Evolutionary conservation across 2,113 vertebrate genomes (phyloP).

Genomic region (Irena cyanogastra): DNA sequence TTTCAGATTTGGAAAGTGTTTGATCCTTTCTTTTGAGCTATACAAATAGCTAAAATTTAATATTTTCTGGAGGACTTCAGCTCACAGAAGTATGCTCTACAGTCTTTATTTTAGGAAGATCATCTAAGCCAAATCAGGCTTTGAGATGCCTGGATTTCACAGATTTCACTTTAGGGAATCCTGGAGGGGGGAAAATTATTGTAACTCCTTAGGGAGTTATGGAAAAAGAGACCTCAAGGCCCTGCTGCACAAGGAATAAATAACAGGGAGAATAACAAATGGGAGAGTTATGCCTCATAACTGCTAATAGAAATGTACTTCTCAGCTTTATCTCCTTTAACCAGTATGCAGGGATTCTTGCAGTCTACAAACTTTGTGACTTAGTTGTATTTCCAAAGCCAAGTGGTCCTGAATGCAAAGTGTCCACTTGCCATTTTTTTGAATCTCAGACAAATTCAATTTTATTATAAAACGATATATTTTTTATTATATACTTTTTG

Average conservation of each 20-base stretch:
- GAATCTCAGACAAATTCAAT: neutral
- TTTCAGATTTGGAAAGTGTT: neutral
- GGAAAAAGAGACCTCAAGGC: neutral
- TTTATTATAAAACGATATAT: neutral
- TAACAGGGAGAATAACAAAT: neutral
- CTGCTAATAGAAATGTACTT: neutral
- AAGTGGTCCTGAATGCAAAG: neutral
- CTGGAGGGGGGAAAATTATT: neutral
- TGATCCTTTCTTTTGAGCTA: neutral
- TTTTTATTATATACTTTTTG: neutral
- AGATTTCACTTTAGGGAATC: neutral
- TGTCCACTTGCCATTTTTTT: neutral
- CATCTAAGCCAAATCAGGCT: neutral
- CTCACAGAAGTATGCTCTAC: neutral
- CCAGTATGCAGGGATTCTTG: neutral
- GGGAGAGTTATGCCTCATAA: neutral
- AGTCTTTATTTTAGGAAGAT: neutral
- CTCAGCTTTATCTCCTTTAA: neutral
- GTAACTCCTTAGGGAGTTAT: neutral
- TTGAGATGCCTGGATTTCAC: neutral
- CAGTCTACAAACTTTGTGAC: neutral
- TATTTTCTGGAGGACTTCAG: neutral
- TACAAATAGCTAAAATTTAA: neutral
- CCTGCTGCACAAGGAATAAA: neutral
- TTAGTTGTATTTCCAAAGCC: neutral